Evolutionary conservation across 2,113 vertebrate genomes (phyloP).

Genomic region (Bungarus multicinctus): DNA sequence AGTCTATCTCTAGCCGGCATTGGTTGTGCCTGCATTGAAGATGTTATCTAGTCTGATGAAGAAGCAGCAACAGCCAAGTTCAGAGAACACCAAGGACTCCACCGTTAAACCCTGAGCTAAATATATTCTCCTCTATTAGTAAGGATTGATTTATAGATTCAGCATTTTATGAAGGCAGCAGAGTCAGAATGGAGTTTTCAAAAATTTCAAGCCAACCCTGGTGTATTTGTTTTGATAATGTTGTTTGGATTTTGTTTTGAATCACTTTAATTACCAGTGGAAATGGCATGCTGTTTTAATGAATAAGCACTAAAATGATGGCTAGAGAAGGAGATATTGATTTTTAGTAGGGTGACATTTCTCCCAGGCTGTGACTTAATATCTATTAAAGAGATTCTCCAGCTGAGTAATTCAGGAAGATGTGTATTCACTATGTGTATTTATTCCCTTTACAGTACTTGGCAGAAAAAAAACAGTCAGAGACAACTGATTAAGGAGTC

Average conservation of each 20-base stretch:
- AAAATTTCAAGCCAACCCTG: slow-evolving; percentile 14
- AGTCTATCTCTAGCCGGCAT: not conserved
- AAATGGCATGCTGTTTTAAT: slow-evolving; percentile 55
- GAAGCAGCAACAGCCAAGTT: not conserved
- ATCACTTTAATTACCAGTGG: slow-evolving; percentile 38
- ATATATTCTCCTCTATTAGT: not conserved
- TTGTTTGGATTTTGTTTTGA: slow-evolving; percentile 16
- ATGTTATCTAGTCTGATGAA: not conserved
- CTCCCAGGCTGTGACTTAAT: slow-evolving; percentile 47
- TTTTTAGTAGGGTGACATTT: slow-evolving; percentile 42
- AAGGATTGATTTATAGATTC: not conserved
- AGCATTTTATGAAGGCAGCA: not conserved
- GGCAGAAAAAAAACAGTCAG: slow-evolving; percentile 19
- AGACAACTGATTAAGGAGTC: not conserved
- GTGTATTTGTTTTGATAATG: not conserved
- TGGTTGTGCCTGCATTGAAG: not conserved
- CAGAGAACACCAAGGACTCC: not conserved
- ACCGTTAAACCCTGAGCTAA: not conserved
- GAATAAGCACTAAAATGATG: slow-evolving; percentile 36
- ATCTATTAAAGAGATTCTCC: slow-evolving; percentile 38
- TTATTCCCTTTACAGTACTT: slow-evolving; percentile 23
- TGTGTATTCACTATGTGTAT: not conserved
- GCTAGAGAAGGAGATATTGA: slow-evolving; percentile 27
- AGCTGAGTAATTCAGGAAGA: slow-evolving; percentile 39
- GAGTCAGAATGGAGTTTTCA: not conserved